phyloP scores from a whole-genome alignment of 2,888 invertebrate genomes.

The Laothoe populi region DNA sequence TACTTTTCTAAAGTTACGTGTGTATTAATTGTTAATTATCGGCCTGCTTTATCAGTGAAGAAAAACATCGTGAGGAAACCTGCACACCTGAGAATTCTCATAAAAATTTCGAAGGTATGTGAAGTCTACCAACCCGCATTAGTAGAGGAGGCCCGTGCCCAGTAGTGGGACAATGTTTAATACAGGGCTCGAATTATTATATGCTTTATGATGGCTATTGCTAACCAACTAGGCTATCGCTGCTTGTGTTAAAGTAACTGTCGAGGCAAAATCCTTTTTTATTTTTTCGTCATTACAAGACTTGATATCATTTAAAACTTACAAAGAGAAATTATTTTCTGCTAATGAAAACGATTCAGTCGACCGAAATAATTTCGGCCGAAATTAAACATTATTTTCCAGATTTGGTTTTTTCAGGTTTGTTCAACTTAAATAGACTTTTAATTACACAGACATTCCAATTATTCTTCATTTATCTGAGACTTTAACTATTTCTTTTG shows the following conservation, averaged over 20 bases:
- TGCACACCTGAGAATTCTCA: too few relatives aligned
- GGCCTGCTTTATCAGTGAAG: too few relatives aligned
- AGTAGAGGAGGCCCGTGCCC: too few relatives aligned
- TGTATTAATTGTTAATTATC: too few relatives aligned
- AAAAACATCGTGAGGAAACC: too few relatives aligned
- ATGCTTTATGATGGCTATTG: too few relatives aligned
- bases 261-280: background rate
- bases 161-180: too few relatives aligned
- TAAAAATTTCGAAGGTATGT: too few relatives aligned
- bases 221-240: too few relatives aligned
- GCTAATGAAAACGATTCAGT: conserved; percentile 13
- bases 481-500: background rate
- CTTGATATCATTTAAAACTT: conserved; percentile 23
- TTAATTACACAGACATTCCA: background rate
- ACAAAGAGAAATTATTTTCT: conserved; percentile 16
- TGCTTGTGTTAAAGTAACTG: background rate
- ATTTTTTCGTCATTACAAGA: conserved; percentile 10
- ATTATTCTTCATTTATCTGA: background rate
- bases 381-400: conserved; percentile 9
- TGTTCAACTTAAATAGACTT: background rate
- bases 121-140: too few relatives aligned
- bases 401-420: background rate
- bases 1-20: too few relatives aligned
- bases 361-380: conserved; percentile 1
- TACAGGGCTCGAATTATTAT: too few relatives aligned